Conservation (phyloP, 2,888 invertebrate species). For the Caenorhabditis becei region DNA sequence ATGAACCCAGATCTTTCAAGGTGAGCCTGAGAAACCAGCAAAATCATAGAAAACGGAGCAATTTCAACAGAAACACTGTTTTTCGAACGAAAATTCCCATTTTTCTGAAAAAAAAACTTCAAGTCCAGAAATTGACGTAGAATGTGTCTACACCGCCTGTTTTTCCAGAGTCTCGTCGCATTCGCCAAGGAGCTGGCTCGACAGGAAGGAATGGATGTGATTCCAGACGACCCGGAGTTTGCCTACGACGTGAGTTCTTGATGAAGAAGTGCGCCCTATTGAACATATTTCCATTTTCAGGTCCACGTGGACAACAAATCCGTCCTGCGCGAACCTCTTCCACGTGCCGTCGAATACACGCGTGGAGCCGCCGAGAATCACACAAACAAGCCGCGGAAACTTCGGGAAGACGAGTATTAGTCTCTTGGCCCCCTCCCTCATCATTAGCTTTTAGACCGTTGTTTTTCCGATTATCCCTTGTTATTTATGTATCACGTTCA, state of each 20-base stretch:
- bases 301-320: constrained; percentile 63
- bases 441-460: constrained; percentile 18
- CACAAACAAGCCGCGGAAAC: constrained; percentile 73
- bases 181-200: constrained; percentile 75
- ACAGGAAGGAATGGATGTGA: constrained; percentile 72
- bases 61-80: too few relatives aligned
- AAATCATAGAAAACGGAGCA: too few relatives aligned
- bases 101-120: too few relatives aligned
- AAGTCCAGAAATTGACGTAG: neutral
- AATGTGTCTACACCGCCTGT: too few relatives aligned
- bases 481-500: constrained; percentile 4
- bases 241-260: constrained; percentile 65
- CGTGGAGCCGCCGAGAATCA: constrained; percentile 75
- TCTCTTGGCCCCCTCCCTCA: neutral
- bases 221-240: constrained; percentile 68
- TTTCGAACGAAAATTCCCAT: too few relatives aligned
- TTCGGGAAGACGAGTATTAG: constrained; percentile 76
- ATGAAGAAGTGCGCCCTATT: neutral
- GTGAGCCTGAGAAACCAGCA: too few relatives aligned
- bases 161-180: constrained; percentile 74
- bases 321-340: constrained; percentile 74
- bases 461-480: neutral
- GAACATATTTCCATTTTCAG: constrained; percentile 23
- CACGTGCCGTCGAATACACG: constrained; percentile 69
- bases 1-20: constrained; percentile 80